Base-by-base conservation (phyloP, 2,113 vertebrate species). In the Cavia porcellus region DNA sequence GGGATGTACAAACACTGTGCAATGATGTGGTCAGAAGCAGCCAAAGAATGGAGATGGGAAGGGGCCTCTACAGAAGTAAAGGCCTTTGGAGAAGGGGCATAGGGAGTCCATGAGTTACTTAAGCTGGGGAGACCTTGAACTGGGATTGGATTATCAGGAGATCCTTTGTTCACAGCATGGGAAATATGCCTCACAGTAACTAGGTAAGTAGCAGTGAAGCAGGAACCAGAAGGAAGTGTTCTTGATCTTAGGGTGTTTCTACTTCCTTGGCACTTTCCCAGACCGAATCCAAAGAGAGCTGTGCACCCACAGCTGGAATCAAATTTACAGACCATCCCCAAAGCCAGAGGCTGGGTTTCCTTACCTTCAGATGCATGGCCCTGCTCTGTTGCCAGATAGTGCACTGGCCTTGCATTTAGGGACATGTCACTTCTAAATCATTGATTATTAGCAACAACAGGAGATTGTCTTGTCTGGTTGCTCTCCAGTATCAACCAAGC, bases 191-290 rank as follows among this genome's bases (percentile, higher is more conserved):
- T 89, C 24, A 12, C 1, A 10, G 86, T 45, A 38, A 30, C 28
- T 82, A 66, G 86, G 52, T 38, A 62, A 87, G 45, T 13, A 35
- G 25, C 30, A 5, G 57, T 15, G 72, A 59, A 24, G 47, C 52
- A 52, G 59, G 66, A 28, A 25, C 28, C 7, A 24, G 38, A 19
- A 30, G 35, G 14, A 38, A 30, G 50, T 14, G 38, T 10, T 64
- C 30, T 64, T 5, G 0, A 57, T 59, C 42, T 61, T 79, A 2
- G 9, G 10, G 0, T 42, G 35, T n/a, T 17, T 25, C 0, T 61
- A 59, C 38, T 42, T n/a, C 77, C 15, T 6, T 14, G 85, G 35
- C 30, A 7, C 42, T 20, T 62, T 13, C 24, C 24, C 38, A 45
- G 75, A 62, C 42, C 61, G 62, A 92, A 66, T 47, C 50, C n/a